Evolutionary conservation across 2,888 invertebrate genomes (phyloP).

Genomic region (Merodon equestris): DNA sequence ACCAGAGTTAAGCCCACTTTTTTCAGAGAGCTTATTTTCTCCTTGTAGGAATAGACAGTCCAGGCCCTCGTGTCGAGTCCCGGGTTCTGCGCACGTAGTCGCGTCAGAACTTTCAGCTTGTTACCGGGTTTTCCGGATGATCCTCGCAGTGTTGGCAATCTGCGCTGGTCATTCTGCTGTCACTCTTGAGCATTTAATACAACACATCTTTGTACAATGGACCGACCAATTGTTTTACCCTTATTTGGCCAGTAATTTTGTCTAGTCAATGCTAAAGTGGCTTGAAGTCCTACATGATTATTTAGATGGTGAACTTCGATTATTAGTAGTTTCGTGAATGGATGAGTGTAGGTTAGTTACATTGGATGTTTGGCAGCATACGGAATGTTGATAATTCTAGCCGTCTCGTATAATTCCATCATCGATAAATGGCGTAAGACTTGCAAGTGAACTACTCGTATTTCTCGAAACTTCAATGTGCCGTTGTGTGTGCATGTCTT

Average conservation of each 20-base stretch:
- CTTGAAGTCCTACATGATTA: conserved; percentile 36
- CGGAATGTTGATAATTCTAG: conserved; percentile 1
- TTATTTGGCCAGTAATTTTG: conserved; percentile 69
- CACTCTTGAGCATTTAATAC: no score
- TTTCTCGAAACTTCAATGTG: conserved; percentile 3
- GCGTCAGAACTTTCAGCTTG: no score
- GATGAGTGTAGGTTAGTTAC: conserved; percentile 65
- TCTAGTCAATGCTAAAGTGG: conserved; percentile 40
- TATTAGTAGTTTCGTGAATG: conserved; percentile 36
- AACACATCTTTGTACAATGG: background rate
- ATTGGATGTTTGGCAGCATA: conserved; percentile 70
- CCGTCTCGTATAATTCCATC: conserved; percentile 2
- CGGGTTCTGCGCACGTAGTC: no score
- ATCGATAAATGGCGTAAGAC: background rate
- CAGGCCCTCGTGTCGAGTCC: no score
- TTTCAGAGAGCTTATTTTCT: no score
- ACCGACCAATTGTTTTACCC: conserved; percentile 38
- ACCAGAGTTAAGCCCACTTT: no score
- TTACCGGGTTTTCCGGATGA: no score
- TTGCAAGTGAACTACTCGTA: no score
- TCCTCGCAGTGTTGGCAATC: no score
- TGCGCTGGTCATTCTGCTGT: no score
- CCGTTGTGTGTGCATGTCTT: background rate
- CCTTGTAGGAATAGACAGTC: no score
- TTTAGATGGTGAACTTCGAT: conserved; percentile 20